Percentiles rank a stretch among this genome's conserved stretches.
Evolutionary conservation across 1,140 invertebrate species (phyloP).

Genomic region (Drosophila ananassae): DNA sequence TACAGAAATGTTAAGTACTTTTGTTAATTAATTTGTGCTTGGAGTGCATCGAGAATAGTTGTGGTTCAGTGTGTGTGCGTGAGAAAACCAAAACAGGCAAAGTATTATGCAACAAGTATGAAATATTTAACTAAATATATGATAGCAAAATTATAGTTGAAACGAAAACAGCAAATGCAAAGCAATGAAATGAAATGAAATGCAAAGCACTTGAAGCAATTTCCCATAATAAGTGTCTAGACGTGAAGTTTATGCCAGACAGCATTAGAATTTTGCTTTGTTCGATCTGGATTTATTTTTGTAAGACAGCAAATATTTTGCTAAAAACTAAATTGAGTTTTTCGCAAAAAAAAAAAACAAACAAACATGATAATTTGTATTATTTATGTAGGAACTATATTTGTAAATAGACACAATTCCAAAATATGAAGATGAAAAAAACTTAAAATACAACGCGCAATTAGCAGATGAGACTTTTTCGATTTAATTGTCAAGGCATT

Average conservation of each 20-base stretch:
- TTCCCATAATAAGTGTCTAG: slow-evolving; percentile 50
- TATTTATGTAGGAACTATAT: slow-evolving; percentile 44
- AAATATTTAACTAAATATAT: slow-evolving; percentile 54
- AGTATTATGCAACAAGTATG: slow-evolving; percentile 71
- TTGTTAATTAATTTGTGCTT: slow-evolving; percentile 64
- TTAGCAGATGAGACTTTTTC: slow-evolving; percentile 74
- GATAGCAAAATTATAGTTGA: slow-evolving; percentile 72
- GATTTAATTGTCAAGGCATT: slow-evolving; percentile 58
- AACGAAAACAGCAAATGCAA: slow-evolving; percentile 40
- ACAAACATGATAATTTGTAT: slow-evolving; percentile 39
- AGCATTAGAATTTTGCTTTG: slow-evolving; percentile 8
- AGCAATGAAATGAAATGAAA: slow-evolving; percentile 41
- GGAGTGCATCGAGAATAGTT: slow-evolving; percentile 28
- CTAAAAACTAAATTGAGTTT: slow-evolving; percentile 49
- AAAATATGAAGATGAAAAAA: slow-evolving; percentile 43
- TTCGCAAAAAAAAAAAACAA: slow-evolving; percentile 11
- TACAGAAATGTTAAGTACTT: slow-evolving; percentile 44
- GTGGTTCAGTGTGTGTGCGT: slow-evolving; percentile 32
- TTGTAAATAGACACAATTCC: slow-evolving; percentile 59
- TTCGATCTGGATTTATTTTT: slow-evolving; percentile 28
- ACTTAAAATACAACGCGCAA: slow-evolving; percentile 64
- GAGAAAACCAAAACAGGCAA: slow-evolving; percentile 58
- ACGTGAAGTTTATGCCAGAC: slow-evolving; percentile 8
- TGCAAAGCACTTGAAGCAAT: slow-evolving; percentile 62
- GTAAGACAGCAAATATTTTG: slow-evolving; percentile 30